Evolutionary conservation across 2,797 vertebrate species (phyloP).

Genomic region (Pantherophis vulpinus): DNA sequence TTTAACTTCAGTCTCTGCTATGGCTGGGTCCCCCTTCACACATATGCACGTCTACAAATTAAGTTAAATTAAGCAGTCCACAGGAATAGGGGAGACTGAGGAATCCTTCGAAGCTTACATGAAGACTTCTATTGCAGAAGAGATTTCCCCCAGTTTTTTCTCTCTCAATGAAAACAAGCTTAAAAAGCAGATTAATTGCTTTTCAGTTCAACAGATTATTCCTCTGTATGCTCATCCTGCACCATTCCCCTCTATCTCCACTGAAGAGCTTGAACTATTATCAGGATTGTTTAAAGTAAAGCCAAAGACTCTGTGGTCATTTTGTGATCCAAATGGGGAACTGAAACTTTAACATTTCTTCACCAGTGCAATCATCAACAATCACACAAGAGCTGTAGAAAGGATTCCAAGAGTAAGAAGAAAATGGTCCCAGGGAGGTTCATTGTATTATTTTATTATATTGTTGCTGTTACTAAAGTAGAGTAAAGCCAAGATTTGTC

Average conservation of each 20-base stretch:
- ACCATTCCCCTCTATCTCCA: slow-evolving; percentile 45
- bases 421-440: slow-evolving; percentile 35
- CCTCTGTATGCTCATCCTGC: background rate
- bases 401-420: slow-evolving; percentile 39
- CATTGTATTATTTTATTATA: slow-evolving; percentile 6
- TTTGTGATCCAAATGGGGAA: slow-evolving; percentile 45
- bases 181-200: slow-evolving; percentile 13
- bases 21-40: background rate
- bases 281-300: slow-evolving; percentile 50
- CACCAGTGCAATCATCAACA: slow-evolving; percentile 27
- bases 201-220: slow-evolving; percentile 41
- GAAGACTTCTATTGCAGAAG: slow-evolving; percentile 41
- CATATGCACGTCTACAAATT: background rate
- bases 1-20: background rate
- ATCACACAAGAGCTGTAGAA: slow-evolving; percentile 39
- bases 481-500: slow-evolving; percentile 42
- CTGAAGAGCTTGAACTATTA: slow-evolving; percentile 48
- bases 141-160: slow-evolving; percentile 26
- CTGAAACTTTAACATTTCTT: slow-evolving; percentile 50
- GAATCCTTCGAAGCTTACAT: slow-evolving; percentile 36
- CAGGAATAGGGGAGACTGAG: background rate
- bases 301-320: slow-evolving; percentile 27
- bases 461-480: background rate
- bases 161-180: background rate
- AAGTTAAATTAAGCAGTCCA: background rate